phyloP scores from a whole-genome alignment of 1,140 invertebrate species.

The Homarus americanus region DNA sequence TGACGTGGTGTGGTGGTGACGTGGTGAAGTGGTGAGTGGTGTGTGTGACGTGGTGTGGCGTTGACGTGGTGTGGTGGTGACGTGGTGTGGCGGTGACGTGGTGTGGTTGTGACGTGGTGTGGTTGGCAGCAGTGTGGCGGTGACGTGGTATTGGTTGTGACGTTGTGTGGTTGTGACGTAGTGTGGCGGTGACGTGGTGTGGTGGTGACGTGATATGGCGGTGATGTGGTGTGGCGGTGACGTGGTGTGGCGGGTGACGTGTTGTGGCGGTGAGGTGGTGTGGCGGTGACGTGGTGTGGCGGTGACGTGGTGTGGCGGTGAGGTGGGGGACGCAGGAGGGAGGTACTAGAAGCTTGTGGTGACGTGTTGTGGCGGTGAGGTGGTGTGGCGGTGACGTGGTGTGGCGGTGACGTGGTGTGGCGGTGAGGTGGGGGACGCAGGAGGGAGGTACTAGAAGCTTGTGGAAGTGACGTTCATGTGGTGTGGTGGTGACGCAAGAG shows the following conservation, averaged over 20 bases:
- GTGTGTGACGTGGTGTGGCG: neutral
- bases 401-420: neutral
- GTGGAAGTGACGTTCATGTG: neutral
- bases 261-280: neutral
- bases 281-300: neutral
- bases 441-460: too few relatives aligned
- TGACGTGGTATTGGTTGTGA: neutral
- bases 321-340: too few relatives aligned
- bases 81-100: neutral
- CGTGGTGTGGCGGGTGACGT: neutral
- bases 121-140: too few relatives aligned
- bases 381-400: neutral
- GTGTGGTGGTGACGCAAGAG: neutral
- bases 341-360: too few relatives aligned
- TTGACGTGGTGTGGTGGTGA: too few relatives aligned
- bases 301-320: neutral
- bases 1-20: neutral
- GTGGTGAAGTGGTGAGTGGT: neutral
- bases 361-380: neutral
- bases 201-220: neutral
- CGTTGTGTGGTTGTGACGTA: neutral
- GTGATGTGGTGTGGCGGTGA: neutral
- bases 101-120: neutral
- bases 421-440: too few relatives aligned
- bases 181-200: neutral